A percentile compares a stretch with the other conserved stretches of the same genome.
These are phyloP conservation scores for Dermochelys coriacea DNA, from an alignment of 2,797 vertebrate genomes.

Conservation along the genomic window DNA sequence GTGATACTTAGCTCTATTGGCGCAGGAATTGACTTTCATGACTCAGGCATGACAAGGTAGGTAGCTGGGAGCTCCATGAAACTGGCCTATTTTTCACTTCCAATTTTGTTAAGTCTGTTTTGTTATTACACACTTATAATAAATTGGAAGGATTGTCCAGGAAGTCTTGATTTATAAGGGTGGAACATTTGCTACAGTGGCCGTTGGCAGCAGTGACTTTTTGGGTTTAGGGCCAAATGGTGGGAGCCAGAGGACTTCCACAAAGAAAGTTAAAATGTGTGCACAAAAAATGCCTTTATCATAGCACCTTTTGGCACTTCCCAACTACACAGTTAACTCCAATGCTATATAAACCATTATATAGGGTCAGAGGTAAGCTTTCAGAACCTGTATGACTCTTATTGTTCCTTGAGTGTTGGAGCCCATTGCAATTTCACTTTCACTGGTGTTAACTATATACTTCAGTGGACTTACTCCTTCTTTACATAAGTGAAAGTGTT, in stretches of 20 bases:
- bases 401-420: not conserved
- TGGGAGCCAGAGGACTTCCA: not conserved
- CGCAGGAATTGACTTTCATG: not conserved
- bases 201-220: not conserved
- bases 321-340: not conserved
- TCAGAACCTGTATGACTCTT: not conserved
- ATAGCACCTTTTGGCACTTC: not conserved
- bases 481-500: not conserved
- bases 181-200: not conserved
- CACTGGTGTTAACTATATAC: not conserved
- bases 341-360: not conserved
- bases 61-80: not conserved
- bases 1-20: not conserved
- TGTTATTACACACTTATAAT: not conserved
- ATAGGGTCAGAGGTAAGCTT: not conserved
- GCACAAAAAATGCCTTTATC: not conserved
- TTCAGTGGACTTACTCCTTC: not conserved
- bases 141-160: slow-evolving; percentile 4
- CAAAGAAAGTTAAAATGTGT: not conserved
- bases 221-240: not conserved
- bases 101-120: not conserved
- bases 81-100: not conserved
- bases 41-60: not conserved
- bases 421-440: not conserved
- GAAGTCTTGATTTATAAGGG: not conserved